Evolutionary conservation across 2,888 invertebrate genomes (phyloP).

Genomic region (Frankliniella fusca): DNA sequence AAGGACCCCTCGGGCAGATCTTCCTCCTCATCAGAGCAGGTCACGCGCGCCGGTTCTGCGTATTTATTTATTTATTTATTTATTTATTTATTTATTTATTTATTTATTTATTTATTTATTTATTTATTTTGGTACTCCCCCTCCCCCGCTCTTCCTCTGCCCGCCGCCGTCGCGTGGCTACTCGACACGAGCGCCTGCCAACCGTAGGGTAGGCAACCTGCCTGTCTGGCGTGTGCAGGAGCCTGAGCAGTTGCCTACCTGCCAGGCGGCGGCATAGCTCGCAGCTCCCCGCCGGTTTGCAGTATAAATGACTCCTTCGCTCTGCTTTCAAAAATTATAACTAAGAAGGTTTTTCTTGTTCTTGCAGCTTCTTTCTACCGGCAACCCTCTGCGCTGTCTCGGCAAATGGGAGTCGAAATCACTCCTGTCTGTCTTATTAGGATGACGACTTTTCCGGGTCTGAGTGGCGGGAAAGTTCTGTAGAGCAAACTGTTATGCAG

Average conservation of each 20-base stretch:
- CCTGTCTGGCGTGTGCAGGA: neutral
- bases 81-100: too few species aligned
- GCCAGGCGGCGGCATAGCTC: neutral
- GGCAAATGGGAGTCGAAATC: neutral
- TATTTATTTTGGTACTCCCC: too few species aligned
- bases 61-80: too few species aligned
- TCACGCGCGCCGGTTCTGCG: too few species aligned
- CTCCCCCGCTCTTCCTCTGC: too few species aligned
- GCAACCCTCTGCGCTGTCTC: neutral
- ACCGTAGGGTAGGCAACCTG: neutral
- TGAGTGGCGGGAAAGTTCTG: neutral
- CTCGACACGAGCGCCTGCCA: neutral
- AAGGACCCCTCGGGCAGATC: too few species aligned
- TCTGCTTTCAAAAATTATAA: too few species aligned
- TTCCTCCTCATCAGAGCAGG: too few species aligned
- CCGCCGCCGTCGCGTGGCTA: too few species aligned
- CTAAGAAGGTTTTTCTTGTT: too few species aligned
- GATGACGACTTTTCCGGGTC: neutral
- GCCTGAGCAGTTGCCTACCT: neutral
- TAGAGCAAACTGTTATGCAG: neutral
- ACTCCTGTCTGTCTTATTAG: neutral
- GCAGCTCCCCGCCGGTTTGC: neutral
- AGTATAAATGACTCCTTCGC: neutral
- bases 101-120: too few species aligned
- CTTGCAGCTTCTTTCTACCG: neutral